Evolutionary conservation across 2,797 vertebrate genomes (phyloP).

Genomic region (Eulemur albifrons): DNA sequence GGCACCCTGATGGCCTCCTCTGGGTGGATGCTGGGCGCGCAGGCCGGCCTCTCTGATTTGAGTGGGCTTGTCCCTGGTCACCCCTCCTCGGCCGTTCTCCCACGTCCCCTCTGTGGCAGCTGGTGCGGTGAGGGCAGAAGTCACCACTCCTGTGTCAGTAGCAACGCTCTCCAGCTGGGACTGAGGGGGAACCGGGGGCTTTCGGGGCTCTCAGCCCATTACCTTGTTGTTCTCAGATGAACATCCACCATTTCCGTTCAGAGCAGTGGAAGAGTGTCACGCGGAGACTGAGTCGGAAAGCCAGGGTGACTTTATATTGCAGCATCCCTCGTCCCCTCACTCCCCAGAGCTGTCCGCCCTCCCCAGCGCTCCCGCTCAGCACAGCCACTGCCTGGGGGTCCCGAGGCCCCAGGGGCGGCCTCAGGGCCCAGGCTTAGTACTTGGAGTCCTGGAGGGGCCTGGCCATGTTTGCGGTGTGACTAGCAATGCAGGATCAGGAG

Average conservation of each 20-base stretch:
- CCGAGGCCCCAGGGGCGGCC: background rate
- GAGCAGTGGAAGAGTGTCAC: background rate
- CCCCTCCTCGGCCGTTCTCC: background rate
- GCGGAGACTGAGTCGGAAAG: rapidly evolving
- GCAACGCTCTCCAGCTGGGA: background rate
- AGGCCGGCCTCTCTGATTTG: background rate
- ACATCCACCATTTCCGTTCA: background rate
- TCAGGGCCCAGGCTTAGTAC: background rate
- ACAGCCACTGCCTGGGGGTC: background rate
- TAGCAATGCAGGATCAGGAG: background rate
- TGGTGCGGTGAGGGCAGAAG: rapidly evolving
- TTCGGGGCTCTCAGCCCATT: rapidly evolving
- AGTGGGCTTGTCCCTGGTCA: background rate
- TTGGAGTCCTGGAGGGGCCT: background rate
- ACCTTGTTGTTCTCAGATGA: too few species aligned
- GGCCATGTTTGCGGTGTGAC: background rate
- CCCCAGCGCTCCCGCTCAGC: rapidly evolving
- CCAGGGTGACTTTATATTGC: background rate
- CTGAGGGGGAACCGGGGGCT: background rate
- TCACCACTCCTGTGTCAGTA: background rate
- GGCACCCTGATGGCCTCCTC: background rate
- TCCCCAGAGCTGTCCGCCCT: background rate
- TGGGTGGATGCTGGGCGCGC: rapidly evolving
- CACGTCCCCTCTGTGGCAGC: background rate
- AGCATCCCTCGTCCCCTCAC: background rate